Base-by-base conservation (phyloP, 2,888 invertebrate species). In the Dicyrtoma fusca region DNA sequence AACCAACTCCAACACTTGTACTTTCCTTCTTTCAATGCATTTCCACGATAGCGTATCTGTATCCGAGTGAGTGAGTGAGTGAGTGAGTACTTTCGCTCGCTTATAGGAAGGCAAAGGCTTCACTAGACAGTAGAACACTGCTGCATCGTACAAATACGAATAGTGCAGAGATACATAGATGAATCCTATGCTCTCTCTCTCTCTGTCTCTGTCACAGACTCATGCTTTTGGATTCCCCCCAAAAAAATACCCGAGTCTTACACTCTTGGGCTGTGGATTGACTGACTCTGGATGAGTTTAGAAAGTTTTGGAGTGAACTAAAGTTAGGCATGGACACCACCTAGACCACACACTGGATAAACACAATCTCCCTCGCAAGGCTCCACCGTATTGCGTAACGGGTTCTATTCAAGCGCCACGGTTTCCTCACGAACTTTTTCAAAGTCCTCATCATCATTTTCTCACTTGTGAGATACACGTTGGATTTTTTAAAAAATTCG, bases 331-430 rank as follows among this genome's bases (percentile, higher is more conserved):
- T 61, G 61, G 65, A 71, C 71, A 71, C 71, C 71, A 71, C 71
- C 71, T 71, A 71, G 71, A 71, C 65, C 71, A 71, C 65, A 57
- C 21, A 65, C 57, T 45, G 45, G 26, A 59, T 42, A 71, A 64
- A 64, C 64, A 49, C 64, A 13, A 34, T 64, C 49, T 23, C 64
- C 21, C 49, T 64, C 53, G 14, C 25, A 21, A 26, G 23, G 25
- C 64, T 51, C 25, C 1, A 5, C 17, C 11, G 25, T 42, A 55
- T 55, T 66, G 17, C 25, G 25, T 57, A 57, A 57, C 57, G 57
- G 26, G 19, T 69, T 69, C 71, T 71, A 65, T 71, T 47, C 66
- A 65, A 71, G 71, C 71, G 71, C 71, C 71, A 71, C 71, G 71
- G 71, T 59, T 71, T 71, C 45, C 65, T 49, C 42, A 42, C 49